Evolutionary conservation across 2,888 invertebrate genomes (phyloP).

Genomic region (Ichneumon xanthorius): DNA sequence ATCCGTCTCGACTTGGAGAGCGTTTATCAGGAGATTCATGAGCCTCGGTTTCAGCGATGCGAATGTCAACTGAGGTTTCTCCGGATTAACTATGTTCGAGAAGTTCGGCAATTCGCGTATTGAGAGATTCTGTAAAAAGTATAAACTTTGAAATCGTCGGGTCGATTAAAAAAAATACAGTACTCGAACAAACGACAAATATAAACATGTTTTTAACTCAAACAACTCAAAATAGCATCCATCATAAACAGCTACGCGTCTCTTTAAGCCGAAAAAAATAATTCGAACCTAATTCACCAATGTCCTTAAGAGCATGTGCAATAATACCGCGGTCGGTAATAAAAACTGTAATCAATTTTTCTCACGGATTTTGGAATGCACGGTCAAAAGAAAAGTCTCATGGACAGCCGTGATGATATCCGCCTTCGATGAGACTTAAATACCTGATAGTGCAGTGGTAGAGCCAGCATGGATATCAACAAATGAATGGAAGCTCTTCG

Average conservation of each 20-base stretch:
- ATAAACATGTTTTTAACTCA: no score
- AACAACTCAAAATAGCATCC: no score
- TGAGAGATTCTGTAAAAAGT: conserved; percentile 86
- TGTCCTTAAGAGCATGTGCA: background rate
- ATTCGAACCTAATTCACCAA: background rate
- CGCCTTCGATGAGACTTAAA: conserved; percentile 1
- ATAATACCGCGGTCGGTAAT: no score
- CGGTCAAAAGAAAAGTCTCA: no score
- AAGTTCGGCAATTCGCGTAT: conserved; percentile 88
- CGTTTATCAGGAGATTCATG: conserved; percentile 93
- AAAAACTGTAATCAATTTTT: no score
- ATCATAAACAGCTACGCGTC: no score
- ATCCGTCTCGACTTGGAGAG: conserved; percentile 93
- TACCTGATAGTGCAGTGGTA: conserved; percentile 96
- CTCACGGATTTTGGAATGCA: no score
- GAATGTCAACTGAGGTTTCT: conserved; percentile 86
- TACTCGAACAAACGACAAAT: no score
- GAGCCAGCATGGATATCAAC: conserved; percentile 94
- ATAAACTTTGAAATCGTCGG: background rate
- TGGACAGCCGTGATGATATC: no score
- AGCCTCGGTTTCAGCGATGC: conserved; percentile 90
- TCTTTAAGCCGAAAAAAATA: no score
- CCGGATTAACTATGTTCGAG: conserved; percentile 69
- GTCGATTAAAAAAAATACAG: no score
- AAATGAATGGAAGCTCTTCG: conserved; percentile 96